Conservation (phyloP, 64 coral and sea anemone species). For the Pocillopora verrucosa region DNA sequence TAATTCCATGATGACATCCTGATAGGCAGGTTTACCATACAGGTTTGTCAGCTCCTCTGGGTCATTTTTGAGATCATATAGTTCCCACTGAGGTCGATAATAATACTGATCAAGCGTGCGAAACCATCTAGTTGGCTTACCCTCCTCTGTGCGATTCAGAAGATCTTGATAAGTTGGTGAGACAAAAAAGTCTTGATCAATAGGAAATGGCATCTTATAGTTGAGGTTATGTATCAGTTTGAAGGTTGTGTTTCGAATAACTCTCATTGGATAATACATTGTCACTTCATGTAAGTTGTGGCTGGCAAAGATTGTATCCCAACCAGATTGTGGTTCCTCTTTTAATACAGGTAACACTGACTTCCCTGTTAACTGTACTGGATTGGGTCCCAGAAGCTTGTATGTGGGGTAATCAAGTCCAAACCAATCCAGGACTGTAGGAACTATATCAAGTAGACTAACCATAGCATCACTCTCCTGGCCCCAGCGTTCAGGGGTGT, state of each 20-base stretch:
- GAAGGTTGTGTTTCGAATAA: constrained; percentile 46
- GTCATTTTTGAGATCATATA: constrained; percentile 63
- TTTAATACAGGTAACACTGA: constrained; percentile 60
- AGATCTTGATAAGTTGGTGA: constrained; percentile 72
- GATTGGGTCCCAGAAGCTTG: constrained; percentile 45
- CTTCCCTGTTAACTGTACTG: constrained; percentile 63
- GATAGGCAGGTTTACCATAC: constrained; percentile 35
- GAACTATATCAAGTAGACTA: constrained; percentile 69
- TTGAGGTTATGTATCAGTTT: constrained; percentile 79
- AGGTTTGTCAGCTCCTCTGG: constrained; percentile 62
- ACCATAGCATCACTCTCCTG: constrained; percentile 61
- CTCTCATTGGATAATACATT: constrained; percentile 80
- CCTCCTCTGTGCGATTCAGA: constrained; percentile 47
- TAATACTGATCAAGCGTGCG: constrained; percentile 58
- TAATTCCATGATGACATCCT: constrained; percentile 17
- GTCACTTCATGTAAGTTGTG: constrained; percentile 76
- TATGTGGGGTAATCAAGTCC: constrained; percentile 69
- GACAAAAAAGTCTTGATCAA: constrained; percentile 68
- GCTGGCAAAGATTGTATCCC: constrained; percentile 71
- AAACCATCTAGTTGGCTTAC: constrained; percentile 58
- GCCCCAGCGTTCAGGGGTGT: constrained; percentile 32
- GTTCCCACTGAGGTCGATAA: constrained; percentile 70
- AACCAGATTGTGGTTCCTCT: constrained; percentile 16
- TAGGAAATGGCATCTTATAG: constrained; percentile 75
- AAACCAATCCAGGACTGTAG: constrained; percentile 77